These are phyloP conservation scores for Mormyrops attenuatus DNA, from an alignment of 2,797 vertebrate genomes.

Conservation along the genomic window DNA sequence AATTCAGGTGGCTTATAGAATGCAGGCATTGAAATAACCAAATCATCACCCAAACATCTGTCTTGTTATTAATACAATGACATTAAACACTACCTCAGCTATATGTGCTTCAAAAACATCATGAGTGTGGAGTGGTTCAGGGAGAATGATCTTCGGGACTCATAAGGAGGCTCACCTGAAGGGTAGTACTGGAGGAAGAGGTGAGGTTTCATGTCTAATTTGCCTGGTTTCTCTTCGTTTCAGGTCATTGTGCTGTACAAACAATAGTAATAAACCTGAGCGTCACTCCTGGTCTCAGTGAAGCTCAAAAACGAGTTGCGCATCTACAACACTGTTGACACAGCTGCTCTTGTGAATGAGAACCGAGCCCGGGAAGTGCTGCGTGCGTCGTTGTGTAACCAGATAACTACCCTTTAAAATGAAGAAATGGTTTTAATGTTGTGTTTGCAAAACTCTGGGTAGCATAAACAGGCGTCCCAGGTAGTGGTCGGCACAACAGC, in stretches of 20 bases:
- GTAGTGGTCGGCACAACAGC: background rate
- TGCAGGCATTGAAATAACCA: background rate
- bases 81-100: background rate
- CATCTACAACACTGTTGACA: background rate
- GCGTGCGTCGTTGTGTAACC: background rate
- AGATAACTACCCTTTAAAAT: background rate
- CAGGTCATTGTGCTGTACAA: background rate
- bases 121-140: background rate
- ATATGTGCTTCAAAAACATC: background rate
- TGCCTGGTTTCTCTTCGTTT: background rate
- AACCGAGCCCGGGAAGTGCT: background rate
- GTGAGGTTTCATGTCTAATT: background rate
- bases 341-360: constrained; percentile 9
- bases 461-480: background rate
- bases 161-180: background rate
- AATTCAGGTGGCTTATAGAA: background rate
- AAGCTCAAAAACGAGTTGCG: background rate
- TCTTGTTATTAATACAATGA: background rate
- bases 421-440: background rate
- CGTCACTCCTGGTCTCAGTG: background rate
- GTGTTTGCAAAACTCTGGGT: background rate
- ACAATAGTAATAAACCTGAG: background rate
- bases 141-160: background rate
- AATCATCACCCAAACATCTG: background rate
- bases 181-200: background rate